Evolutionary conservation across 2,888 invertebrate genomes (phyloP), one percentile per base, ranked within the genome.

Genomic region (Diplolepis rosae): DNA sequence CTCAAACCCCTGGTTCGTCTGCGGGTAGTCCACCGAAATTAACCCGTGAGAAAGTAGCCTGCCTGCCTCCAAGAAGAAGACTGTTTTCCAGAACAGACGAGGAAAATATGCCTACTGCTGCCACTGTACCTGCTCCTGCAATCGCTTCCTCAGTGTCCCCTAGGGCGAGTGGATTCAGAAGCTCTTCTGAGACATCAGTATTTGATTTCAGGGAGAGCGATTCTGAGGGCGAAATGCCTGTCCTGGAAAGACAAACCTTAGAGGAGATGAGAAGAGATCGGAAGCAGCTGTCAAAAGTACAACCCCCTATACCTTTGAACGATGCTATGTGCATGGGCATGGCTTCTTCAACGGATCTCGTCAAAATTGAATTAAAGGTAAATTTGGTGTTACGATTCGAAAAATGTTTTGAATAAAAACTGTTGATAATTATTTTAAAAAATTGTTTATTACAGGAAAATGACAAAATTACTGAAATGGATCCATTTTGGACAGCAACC

Each of bases 141-240:
- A 79, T 85, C 4, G 85, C 81, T 2, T 77, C 79, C 4, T 77
- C 77, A 13, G 83, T 79, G 75, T 89, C 90, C 0, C 85, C 85
- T 0, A 84, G 90, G 50, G 89, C 90, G 65, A 90, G 91, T 18
- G 91, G 90, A 2, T 86, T 91, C 70, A 85, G 92, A 51, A 92
- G 91, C 80, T 92, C 92, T 6, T 92, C 92, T n/a, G 92, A 92
- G 84, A 91, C 92, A 1, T 92, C 92, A 24, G 91, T 93, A 48
- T 93, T 93, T 83, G 93, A 93, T 86, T 93, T 93, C 82, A 90
- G 91, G 13, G 92, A 92, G 77, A 91, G 91, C 67, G 92, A 92
- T 79, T 91, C 93, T 18, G 94, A 94, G 86, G 89, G 90, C 42
- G 92, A 92, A 81, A 90, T 90, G 90, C 90, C 91, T 11, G 90